Base-by-base conservation (phyloP, 2,113 vertebrate genomes). In the Anser cygnoides region DNA sequence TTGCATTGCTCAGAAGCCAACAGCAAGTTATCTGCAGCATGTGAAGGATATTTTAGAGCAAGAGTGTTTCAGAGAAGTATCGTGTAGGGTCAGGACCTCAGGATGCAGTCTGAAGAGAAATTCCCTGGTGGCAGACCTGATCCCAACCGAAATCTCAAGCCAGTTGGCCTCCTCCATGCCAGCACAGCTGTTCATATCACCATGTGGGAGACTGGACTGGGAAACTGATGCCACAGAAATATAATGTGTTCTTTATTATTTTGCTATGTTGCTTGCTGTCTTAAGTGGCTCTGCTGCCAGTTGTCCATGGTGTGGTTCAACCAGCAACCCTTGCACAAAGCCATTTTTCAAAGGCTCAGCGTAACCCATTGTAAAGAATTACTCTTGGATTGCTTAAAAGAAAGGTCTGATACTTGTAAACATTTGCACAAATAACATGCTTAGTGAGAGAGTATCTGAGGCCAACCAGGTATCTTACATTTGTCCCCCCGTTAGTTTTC, bases 351-450 rank as follows among this genome's bases (percentile, higher is more conserved):
- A 92, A 93, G 85, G 63, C 37, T 87, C 63, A 87, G 74, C 20
- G 12, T 85, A 84, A 57, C 55, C 13, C 21, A 21, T 59, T 49
- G 71, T 59, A 50, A 86, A 89, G 71, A 63, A 85, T 87, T 88
- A 84, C 89, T 73, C 66, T 85, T 78, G 80, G 55, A 54, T 7
- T 35, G 46, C 59, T 82, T 84, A 35, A 31, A 94, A 71, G 67
- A 63, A 63, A 63, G 33, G 19, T 72, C 72, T 76, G 33, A 43
- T 54, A 33, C 79, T 67, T 54, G 5, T 83, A 87, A 94, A 70
- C 71, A 71, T 87, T 94, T 95, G 71, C 73, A 78, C 90, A 95
- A 84, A 96, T 88, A 72, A 78, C 41, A 74, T 55, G n/a, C 55
- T 89, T 17, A 75, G 14, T 28, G 89, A 93, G 74, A 91, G 84